Conservation (phyloP, 2,797 vertebrate species). For the Alca torda region DNA sequence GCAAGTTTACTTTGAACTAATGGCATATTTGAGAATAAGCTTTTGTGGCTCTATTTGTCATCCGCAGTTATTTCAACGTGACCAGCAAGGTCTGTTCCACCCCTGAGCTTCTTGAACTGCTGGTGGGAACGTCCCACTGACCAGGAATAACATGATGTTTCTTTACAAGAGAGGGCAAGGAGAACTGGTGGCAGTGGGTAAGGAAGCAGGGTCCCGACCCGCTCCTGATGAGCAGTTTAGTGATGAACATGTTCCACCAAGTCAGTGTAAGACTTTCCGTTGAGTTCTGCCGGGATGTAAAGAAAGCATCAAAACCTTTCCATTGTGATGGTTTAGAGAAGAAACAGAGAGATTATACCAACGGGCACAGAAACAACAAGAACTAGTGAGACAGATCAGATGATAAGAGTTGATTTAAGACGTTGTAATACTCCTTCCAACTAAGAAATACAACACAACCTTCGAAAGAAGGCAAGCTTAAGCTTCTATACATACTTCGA, state of each 20-base stretch:
- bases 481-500: not conserved
- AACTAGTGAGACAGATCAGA: not conserved
- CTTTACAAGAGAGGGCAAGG: not conserved
- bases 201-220: not conserved
- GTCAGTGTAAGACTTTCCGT: not conserved
- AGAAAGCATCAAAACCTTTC: not conserved
- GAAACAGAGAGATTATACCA: not conserved
- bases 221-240: not conserved
- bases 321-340: not conserved
- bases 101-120: not conserved
- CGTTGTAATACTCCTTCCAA: not conserved
- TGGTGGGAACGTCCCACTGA: not conserved
- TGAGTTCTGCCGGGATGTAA: not conserved
- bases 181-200: not conserved
- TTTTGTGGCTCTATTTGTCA: not conserved
- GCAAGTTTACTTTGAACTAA: not conserved
- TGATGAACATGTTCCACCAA: not conserved
- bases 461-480: not conserved
- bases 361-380: not conserved
- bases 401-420: not conserved
- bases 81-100: not conserved
- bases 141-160: not conserved
- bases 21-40: not conserved
- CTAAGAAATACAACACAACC: not conserved
- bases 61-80: accelerated